Percentiles rank a stretch among this genome's conserved stretches.
Conservation (phyloP, 2,888 invertebrate species). For the Spicauda simplicius region DNA sequence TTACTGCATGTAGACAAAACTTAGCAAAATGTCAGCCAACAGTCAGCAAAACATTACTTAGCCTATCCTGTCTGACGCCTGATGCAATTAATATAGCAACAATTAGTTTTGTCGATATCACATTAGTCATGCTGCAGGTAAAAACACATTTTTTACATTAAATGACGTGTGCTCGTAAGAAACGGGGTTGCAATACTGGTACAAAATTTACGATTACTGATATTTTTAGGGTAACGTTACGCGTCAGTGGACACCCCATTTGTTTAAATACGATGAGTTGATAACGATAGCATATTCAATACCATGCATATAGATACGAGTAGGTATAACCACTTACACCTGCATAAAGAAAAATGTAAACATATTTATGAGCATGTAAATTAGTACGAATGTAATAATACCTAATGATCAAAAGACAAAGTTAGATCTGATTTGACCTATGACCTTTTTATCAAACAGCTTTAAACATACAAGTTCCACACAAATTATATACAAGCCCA, state of each 20-base stretch:
- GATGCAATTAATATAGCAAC: conserved; percentile 43
- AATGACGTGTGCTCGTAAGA: conserved; percentile 15
- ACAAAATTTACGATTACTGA: conserved; percentile 55
- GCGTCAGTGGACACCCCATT: conserved; percentile 62
- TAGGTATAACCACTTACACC: neutral
- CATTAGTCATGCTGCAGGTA: conserved; percentile 32
- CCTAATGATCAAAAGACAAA: too few species aligned
- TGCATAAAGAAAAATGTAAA: too few species aligned
- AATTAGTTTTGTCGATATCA: conserved; percentile 47
- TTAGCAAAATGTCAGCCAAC: neutral
- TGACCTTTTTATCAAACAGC: too few species aligned
- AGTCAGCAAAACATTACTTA: neutral
- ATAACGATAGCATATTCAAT: conserved; percentile 12
- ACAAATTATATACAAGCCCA: too few species aligned
- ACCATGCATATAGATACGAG: neutral
- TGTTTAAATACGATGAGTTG: neutral
- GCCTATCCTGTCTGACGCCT: conserved; percentile 38
- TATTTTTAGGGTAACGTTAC: conserved; percentile 57
- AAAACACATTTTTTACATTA: conserved; percentile 15
- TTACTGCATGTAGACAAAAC: neutral
- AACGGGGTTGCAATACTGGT: conserved; percentile 56
- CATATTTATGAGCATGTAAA: too few species aligned
- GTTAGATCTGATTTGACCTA: too few species aligned
- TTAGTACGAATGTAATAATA: too few species aligned
- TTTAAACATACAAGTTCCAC: too few species aligned